A percentile compares a stretch with the other conserved stretches of the same genome.
phyloP scores from a whole-genome alignment of 2,888 invertebrate genomes.

The Tigriopus californicus region DNA sequence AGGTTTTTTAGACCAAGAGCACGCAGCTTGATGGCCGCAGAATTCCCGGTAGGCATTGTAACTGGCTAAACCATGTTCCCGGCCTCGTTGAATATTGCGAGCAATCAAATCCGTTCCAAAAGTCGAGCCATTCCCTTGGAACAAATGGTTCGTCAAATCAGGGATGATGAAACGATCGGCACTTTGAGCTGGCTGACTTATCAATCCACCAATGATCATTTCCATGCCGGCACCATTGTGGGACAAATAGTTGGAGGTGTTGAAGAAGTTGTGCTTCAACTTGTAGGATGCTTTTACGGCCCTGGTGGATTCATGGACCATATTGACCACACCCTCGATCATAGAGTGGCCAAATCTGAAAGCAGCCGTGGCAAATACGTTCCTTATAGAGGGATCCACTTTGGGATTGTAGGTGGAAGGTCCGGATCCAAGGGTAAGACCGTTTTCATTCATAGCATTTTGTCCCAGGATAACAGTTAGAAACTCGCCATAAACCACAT shows the following conservation, averaged over 20 bases:
- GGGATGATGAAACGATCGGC: constrained; percentile 80
- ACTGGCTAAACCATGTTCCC: constrained; percentile 18
- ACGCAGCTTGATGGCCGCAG: no score
- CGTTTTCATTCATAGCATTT: constrained; percentile 68
- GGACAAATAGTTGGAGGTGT: not conserved
- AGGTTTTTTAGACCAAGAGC: not conserved
- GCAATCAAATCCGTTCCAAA: constrained; percentile 79
- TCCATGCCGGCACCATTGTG: constrained; percentile 30
- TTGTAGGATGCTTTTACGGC: not conserved
- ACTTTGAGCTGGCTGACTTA: constrained; percentile 76
- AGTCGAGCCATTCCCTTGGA: constrained; percentile 67
- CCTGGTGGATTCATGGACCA: not conserved
- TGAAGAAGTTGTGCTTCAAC: not conserved
- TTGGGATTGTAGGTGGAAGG: constrained; percentile 60
- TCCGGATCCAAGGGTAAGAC: constrained; percentile 55
- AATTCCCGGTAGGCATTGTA: not conserved
- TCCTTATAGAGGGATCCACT: constrained; percentile 70
- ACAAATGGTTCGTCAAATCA: constrained; percentile 81
- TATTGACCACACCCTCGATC: not conserved
- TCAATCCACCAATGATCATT: constrained; percentile 60
- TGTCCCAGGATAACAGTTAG: constrained; percentile 71
- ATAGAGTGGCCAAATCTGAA: constrained; percentile 61
- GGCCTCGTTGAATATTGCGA: constrained; percentile 58
- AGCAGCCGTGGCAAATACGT: constrained; percentile 74
- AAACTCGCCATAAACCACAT: constrained; percentile 67